A percentile compares a stretch with the other conserved stretches of the same genome.
These are phyloP conservation scores for Dioctria rufipes DNA, from an alignment of 2,888 invertebrate genomes.

Conservation along the genomic window DNA sequence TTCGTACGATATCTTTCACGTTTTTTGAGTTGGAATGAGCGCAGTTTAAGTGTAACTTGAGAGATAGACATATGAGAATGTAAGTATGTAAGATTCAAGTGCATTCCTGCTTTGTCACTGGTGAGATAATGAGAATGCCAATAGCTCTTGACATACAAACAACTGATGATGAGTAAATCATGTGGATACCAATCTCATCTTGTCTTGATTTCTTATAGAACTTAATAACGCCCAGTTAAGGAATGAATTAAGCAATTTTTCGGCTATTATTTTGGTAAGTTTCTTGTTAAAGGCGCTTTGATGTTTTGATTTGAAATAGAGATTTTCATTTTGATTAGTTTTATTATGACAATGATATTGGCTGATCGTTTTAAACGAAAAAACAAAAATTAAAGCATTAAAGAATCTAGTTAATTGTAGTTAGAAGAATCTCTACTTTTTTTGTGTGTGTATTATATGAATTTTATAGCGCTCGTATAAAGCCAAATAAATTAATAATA, in stretches of 20 bases:
- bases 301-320: neutral
- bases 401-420: no score
- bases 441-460: no score
- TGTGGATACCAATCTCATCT: conserved; percentile 20
- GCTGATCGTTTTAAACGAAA: no score
- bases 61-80: conserved; percentile 19
- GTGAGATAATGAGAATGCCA: conserved; percentile 17
- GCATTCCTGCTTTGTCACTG: conserved; percentile 24
- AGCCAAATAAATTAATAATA: no score
- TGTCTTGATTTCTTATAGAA: conserved; percentile 11
- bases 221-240: conserved; percentile 33
- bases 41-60: conserved; percentile 23
- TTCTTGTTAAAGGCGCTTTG: no score
- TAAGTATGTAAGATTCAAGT: neutral
- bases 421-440: no score
- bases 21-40: neutral
- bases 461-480: no score
- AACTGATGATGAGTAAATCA: conserved; percentile 18
- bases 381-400: no score
- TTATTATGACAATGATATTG: no score
- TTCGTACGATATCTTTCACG: conserved; percentile 18
- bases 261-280: neutral
- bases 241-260: conserved; percentile 27
- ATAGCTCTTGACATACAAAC: conserved; percentile 7
- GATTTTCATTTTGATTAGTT: no score